A percentile compares a stretch with the other conserved stretches of the same genome.
These are phyloP conservation scores for Anarrhichthys ocellatus DNA, from an alignment of 2,113 vertebrate species.

Conservation along the genomic window DNA sequence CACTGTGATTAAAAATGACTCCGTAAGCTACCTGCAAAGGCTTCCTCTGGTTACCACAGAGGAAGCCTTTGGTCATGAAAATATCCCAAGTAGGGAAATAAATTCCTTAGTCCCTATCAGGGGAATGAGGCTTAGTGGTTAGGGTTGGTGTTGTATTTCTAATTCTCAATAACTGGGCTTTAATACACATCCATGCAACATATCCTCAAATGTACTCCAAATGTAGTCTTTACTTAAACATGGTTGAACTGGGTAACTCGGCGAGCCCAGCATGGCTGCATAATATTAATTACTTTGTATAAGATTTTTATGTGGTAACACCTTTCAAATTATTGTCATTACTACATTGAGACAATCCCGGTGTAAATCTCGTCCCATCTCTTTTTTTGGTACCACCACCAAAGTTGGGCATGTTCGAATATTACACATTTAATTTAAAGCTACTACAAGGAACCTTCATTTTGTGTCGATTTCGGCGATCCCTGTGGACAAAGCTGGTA, in stretches of 20 bases:
- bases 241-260: background rate
- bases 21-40: constrained; percentile 11
- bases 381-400: background rate
- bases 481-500: no score
- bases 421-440: background rate
- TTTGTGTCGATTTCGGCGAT: no score
- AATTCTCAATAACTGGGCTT: background rate
- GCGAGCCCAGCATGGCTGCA: background rate
- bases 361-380: background rate
- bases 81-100: background rate
- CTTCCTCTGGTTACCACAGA: constrained; percentile 1
- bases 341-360: background rate
- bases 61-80: background rate
- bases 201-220: background rate
- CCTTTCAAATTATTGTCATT: background rate
- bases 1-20: constrained; percentile 60
- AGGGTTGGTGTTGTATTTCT: background rate
- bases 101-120: background rate
- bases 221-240: background rate
- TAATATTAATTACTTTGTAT: background rate
- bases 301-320: background rate
- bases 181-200: background rate
- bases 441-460: no score
- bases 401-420: background rate
- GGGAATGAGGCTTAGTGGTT: background rate